Evolutionary conservation across 2,888 invertebrate genomes (phyloP).

Genomic region (Drosophila mulleri): DNA sequence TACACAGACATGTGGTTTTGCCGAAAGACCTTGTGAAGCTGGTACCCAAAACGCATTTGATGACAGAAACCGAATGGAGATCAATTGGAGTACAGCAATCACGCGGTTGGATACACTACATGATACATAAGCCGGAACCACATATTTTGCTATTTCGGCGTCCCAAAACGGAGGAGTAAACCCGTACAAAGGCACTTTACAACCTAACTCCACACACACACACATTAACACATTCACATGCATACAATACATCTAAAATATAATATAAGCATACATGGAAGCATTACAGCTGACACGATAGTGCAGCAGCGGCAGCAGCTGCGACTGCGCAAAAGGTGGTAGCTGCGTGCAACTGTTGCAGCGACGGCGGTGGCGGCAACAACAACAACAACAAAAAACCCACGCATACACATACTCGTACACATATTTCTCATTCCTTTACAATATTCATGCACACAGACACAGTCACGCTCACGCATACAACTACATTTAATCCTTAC

Average conservation of each 20-base stretch:
- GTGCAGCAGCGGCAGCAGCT: conserved; percentile 57
- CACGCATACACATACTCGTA: conserved; percentile 4
- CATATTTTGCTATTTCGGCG: conserved; percentile 95
- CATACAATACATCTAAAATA: conserved; percentile 20
- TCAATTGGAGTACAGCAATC: conserved; percentile 97
- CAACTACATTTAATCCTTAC: neutral
- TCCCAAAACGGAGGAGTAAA: conserved; percentile 86
- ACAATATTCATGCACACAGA: conserved; percentile 1
- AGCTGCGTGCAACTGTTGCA: conserved; percentile 65
- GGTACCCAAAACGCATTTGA: conserved; percentile 96
- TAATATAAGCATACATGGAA: conserved; percentile 18
- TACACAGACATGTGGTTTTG: conserved; percentile 96
- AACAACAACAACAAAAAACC: conserved; percentile 8
- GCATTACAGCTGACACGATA: conserved; percentile 50
- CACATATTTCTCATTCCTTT: conserved; percentile 13
- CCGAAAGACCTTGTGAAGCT: conserved; percentile 96
- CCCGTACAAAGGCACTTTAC: conserved; percentile 15
- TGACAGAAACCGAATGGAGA: conserved; percentile 98
- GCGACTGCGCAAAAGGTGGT: conserved; percentile 45
- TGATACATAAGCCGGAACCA: conserved; percentile 98
- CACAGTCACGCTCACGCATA: neutral
- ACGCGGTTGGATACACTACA: conserved; percentile 98
- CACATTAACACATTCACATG: conserved; percentile 19
- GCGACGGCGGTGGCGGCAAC: conserved; percentile 17
- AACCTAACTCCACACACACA: conserved; percentile 17